A percentile compares a stretch with the other conserved stretches of the same genome.
phyloP scores from a whole-genome alignment of 2,797 vertebrate species.

The Pseudotriccus pelzelni region DNA sequence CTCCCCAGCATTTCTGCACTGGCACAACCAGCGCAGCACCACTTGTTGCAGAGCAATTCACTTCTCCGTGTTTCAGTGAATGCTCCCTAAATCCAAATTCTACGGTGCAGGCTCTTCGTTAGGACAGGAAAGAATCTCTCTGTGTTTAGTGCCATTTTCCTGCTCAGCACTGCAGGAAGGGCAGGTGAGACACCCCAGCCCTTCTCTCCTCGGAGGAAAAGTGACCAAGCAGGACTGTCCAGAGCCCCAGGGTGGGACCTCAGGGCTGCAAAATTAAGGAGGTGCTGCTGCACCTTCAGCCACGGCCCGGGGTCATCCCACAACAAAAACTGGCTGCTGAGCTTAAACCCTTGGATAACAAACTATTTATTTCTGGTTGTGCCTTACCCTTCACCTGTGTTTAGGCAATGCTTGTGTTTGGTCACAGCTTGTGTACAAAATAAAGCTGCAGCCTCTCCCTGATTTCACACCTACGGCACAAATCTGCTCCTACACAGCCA shows the following conservation, averaged over 20 bases:
- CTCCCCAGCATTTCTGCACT: not conserved
- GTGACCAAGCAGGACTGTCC: not conserved
- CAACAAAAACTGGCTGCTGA: not conserved
- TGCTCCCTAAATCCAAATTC: not conserved
- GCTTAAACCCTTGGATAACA: not conserved
- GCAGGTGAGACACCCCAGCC: not conserved
- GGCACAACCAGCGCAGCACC: not conserved
- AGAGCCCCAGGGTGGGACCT: not conserved
- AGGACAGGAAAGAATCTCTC: accelerated
- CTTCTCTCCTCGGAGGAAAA: not conserved
- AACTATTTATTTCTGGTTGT: not conserved
- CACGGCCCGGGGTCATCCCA: accelerated
- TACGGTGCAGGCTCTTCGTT: not conserved
- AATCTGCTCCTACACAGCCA: not conserved
- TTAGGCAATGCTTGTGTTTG: not conserved
- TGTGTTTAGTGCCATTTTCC: not conserved
- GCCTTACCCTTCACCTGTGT: not conserved
- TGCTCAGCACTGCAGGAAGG: not conserved
- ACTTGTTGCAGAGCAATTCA: not conserved
- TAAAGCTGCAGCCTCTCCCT: not conserved
- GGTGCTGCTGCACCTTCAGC: not conserved
- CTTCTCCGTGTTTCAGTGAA: not conserved
- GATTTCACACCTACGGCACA: not conserved
- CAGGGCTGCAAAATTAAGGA: not conserved
- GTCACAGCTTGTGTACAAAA: not conserved